Evolutionary conservation across 2,888 invertebrate genomes (phyloP), one percentile per base, ranked within the genome.

Genomic region (Brassicogethes aeneus): DNA sequence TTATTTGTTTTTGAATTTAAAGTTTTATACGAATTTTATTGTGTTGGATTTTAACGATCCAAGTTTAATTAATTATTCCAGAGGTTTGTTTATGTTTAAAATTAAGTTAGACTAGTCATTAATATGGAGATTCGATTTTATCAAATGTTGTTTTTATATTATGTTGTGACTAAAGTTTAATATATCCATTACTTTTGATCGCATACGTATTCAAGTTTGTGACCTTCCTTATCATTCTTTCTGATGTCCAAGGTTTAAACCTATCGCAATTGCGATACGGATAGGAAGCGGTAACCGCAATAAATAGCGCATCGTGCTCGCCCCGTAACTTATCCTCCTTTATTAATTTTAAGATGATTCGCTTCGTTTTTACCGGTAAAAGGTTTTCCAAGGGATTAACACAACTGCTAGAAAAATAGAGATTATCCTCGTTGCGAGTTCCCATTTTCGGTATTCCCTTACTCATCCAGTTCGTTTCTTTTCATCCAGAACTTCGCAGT

Each of bases 401-500:
- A 46, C 61, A 61, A 33, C 61, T 61, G 8, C 59, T n/a, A n/a
- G n/a, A n/a, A n/a, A n/a, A n/a, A n/a, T n/a, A n/a, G n/a, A n/a
- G n/a, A n/a, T n/a, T n/a, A n/a, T n/a, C n/a, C n/a, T n/a, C n/a
- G n/a, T n/a, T n/a, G n/a, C n/a, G n/a, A n/a, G n/a, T n/a, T n/a
- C n/a, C n/a, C n/a, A n/a, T n/a, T n/a, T n/a, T n/a, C n/a, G 7
- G 3, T 16, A 34, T 2, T 61, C 8, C 42, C 52, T 48, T 51
- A 59, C 60, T 54, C 40, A 2, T 59, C 53, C 12, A 54, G 53
- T 5, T 58, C 54, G 34, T 58, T 58, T 43, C 57, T 61, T 31
- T 59, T 51, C 3, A 53, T 40, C 66, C 67, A 68, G 46, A 63
- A 68, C 31, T 53, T 49, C 36, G 36, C 44, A 7, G 61, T 62